Percentiles rank a stretch among this genome's conserved stretches.
Conservation (phyloP, 2,888 invertebrate species). For the Ecliptopera silaceata region DNA sequence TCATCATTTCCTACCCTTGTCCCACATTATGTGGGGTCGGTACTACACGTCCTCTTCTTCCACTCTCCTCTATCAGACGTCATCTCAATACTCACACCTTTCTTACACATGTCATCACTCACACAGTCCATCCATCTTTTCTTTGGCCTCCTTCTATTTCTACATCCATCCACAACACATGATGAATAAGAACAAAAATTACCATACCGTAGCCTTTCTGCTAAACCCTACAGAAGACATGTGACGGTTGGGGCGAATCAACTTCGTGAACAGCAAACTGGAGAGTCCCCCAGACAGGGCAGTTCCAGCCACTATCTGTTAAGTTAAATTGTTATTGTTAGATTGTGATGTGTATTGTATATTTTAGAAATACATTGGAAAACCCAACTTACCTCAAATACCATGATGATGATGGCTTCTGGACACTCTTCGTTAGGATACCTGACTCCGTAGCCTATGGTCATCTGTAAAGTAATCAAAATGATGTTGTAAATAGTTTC, state of each 20-base stretch:
- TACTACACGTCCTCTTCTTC: no score
- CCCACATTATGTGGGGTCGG: no score
- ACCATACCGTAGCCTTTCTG: slow-evolving; percentile 85
- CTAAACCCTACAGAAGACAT: slow-evolving; percentile 92
- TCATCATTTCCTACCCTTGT: no score
- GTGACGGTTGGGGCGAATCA: slow-evolving; percentile 89
- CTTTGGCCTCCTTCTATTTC: no score
- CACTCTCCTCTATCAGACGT: no score
- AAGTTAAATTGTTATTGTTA: slow-evolving; percentile 17
- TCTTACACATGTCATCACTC: no score
- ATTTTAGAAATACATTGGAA: neutral
- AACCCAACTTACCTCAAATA: slow-evolving; percentile 86
- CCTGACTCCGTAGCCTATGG: slow-evolving; percentile 93
- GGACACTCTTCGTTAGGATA: slow-evolving; percentile 93
- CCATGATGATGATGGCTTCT: slow-evolving; percentile 91
- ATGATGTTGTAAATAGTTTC: no score
- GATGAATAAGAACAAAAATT: neutral
- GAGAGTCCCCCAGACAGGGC: slow-evolving; percentile 81
- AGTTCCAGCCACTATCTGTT: slow-evolving; percentile 75
- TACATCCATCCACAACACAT: no score
- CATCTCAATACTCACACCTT: no score
- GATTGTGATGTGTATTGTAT: no score
- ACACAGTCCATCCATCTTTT: no score
- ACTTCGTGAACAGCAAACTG: slow-evolving; percentile 89
- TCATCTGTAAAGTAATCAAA: slow-evolving; percentile 70